Base-by-base conservation (phyloP, 2,113 vertebrate species). In the Dendropsophus ebraccatus region DNA sequence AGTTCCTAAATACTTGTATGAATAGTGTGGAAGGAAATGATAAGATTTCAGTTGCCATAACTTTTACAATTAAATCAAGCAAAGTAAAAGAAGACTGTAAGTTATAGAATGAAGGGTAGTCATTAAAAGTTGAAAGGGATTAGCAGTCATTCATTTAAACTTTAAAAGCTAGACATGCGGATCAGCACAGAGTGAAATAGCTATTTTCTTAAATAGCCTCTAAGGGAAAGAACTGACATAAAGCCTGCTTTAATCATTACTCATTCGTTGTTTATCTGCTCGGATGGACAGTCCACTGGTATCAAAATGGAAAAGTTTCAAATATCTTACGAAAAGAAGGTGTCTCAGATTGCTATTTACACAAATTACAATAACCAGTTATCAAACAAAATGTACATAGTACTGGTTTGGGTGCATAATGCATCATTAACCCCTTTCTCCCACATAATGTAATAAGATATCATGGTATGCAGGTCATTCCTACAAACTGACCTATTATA, bases 61-160 rank as follows among this genome's bases (percentile, higher is more conserved):
- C 65, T 70, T 75, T 75, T 75, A 28, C 9, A 75, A 23, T 49
- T 49, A 47, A 75, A 49, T 49, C 23, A 25, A 37, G 32, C 4
- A 37, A 72, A 49, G 21, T 75, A 75, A 50, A 49, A n/a, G n/a
- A n/a, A n/a, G 41, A 49, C 13, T n/a, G 41, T 49, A n/a, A 41
- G 9, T 25, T 75, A 25, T 45, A 75, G 72, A 6, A 19, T 56
- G 25, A 10, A 28, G 41, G 25, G 23, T 75, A 50, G 72, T 75
- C 72, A 75, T 75, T 75, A 75, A 75, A 75, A 75, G 72, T 75
- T 75, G 49, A 49, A 49, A 72, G 23, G 72, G 72, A 75, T 75
- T 75, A 75, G 72, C 50, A 21, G 41, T 47, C 72, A n/a, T 49
- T 49, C 41, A 75, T 49, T 49, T 75, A 25, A 75, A 75, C 41